phyloP scores from a whole-genome alignment of 2,113 vertebrate genomes.

The mouse (Mus musculus) region GRCm39 chr16:9696001-9696500 shows the following conservation, averaged over 20 bases:
- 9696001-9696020: neutral
- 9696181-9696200: neutral
- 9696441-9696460: neutral
- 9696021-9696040: neutral
- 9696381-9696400: neutral
- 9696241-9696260: neutral
- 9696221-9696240: conserved; percentile 6
- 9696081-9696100: neutral
- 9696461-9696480: neutral
- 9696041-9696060: neutral
- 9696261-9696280: neutral
- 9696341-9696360: neutral
- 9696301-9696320: neutral
- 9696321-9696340: neutral
- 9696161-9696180: conserved; percentile 9
- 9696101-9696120: neutral
- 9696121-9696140: conserved; percentile 10
- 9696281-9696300: neutral
- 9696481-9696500: neutral
- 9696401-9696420: neutral
- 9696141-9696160: neutral
- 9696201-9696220: neutral
- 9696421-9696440: neutral
- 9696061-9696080: neutral
- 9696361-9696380: neutral